phyloP scores from a whole-genome alignment of 2,888 invertebrate species.

The Julus scandinavius region DNA sequence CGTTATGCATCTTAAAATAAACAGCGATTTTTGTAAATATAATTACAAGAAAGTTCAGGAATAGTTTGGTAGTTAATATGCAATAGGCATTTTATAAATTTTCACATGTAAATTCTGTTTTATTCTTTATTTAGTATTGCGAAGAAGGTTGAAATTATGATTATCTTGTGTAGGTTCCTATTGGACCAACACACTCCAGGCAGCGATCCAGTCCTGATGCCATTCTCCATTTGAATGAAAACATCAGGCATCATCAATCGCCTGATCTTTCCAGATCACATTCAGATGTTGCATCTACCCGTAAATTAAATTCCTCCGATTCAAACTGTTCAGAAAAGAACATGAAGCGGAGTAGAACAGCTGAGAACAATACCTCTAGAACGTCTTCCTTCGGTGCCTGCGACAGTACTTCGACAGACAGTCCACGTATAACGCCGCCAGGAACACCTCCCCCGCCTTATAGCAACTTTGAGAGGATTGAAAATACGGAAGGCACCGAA shows the following conservation, averaged over 20 bases:
- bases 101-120: no score
- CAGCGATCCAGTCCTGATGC: constrained; percentile 61
- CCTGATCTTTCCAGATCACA: constrained; percentile 58
- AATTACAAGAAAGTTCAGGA: no score
- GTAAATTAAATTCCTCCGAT: constrained; percentile 54
- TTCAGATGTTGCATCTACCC: constrained; percentile 57
- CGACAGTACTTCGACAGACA: constrained; percentile 57
- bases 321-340: constrained; percentile 55
- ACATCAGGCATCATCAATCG: constrained; percentile 57
- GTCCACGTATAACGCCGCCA: constrained; percentile 72
- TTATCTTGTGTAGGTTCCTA: constrained; percentile 31
- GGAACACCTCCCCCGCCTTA: constrained; percentile 92
- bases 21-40: no score
- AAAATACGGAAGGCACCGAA: constrained; percentile 33
- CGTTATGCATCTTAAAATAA: no score
- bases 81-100: no score
- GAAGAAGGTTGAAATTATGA: neutral
- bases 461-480: constrained; percentile 58
- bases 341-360: constrained; percentile 47
- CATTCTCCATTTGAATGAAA: constrained; percentile 59
- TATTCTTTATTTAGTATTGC: neutral
- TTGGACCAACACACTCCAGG: constrained; percentile 59
- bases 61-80: no score
- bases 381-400: constrained; percentile 58
- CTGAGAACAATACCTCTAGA: constrained; percentile 54